phyloP scores from a whole-genome alignment of 2,797 vertebrate species.

The Centroberyx gerrardi region DNA sequence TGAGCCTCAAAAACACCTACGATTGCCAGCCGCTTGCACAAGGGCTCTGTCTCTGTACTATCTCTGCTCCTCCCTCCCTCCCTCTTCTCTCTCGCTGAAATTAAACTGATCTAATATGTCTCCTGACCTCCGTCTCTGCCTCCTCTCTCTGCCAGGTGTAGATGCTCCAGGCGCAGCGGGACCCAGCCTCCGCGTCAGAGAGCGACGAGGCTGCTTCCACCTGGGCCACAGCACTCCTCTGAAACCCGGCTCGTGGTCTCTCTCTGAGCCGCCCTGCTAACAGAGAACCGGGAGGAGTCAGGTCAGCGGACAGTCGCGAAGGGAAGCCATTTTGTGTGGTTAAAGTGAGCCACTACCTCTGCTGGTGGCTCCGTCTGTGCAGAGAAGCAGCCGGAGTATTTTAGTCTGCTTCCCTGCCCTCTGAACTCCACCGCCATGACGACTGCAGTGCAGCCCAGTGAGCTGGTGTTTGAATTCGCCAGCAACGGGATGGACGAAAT shows the following conservation, averaged over 20 bases:
- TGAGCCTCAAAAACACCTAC: constrained; percentile 4
- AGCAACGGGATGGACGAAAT: constrained; percentile 94
- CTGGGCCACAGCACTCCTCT: constrained; percentile 70
- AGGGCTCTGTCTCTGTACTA: neutral
- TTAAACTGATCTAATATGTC: constrained; percentile 48
- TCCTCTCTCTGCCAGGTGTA: constrained; percentile 78
- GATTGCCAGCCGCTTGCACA: neutral
- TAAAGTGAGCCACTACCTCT: constrained; percentile 32
- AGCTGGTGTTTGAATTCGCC: constrained; percentile 92
- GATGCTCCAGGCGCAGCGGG: constrained; percentile 80
- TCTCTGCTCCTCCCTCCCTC: constrained; percentile 23
- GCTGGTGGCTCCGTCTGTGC: constrained; percentile 15
- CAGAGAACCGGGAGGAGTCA: neutral
- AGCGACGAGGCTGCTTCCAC: constrained; percentile 79
- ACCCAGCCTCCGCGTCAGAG: constrained; percentile 77
- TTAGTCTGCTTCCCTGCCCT: constrained; percentile 62
- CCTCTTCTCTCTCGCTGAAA: constrained; percentile 38
- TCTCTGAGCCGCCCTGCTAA: constrained; percentile 8
- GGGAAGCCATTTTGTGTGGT: constrained; percentile 55
- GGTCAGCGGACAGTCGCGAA: constrained; percentile 29
- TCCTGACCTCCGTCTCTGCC: constrained; percentile 49
- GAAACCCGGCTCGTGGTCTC: constrained; percentile 58
- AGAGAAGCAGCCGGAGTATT: constrained; percentile 57
- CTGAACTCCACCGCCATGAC: constrained; percentile 85
- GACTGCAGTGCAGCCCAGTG: constrained; percentile 88